Percentiles rank a stretch among this genome's conserved stretches.
Conservation (phyloP, 2,888 invertebrate genomes). For the Mechanitis messenoides region DNA sequence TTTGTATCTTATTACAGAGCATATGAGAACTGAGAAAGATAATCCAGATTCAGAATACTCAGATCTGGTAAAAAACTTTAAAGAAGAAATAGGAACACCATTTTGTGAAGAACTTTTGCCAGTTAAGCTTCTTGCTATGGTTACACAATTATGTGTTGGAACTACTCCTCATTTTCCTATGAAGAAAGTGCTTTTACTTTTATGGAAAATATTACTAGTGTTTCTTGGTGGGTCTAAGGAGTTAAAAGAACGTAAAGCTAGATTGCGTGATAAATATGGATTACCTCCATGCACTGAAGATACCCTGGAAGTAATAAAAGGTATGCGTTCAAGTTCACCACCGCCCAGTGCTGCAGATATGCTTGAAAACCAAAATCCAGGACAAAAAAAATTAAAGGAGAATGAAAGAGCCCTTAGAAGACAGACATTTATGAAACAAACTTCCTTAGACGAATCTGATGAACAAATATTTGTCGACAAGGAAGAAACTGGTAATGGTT, state of each 20-base stretch:
- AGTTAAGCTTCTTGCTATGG: slow-evolving; percentile 95
- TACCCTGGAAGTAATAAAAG: slow-evolving; percentile 93
- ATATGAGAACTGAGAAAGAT: slow-evolving; percentile 85
- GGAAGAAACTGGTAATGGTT: slow-evolving; percentile 78
- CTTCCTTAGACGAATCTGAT: slow-evolving; percentile 88
- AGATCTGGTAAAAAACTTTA: slow-evolving; percentile 75
- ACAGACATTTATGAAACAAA: slow-evolving; percentile 92
- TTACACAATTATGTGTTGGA: slow-evolving; percentile 96
- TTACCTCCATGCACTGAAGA: slow-evolving; percentile 91
- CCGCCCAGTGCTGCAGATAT: slow-evolving; percentile 94
- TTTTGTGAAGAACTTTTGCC: slow-evolving; percentile 89
- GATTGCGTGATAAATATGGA: slow-evolving; percentile 81
- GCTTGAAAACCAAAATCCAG: slow-evolving; percentile 89
- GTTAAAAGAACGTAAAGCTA: slow-evolving; percentile 85
- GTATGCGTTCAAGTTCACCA: slow-evolving; percentile 96
- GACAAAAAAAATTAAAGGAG: slow-evolving; percentile 75
- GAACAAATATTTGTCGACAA: slow-evolving; percentile 85
- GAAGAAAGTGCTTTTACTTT: slow-evolving; percentile 95
- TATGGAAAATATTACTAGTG: slow-evolving; percentile 97
- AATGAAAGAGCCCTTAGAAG: slow-evolving; percentile 82
- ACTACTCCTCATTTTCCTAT: slow-evolving; percentile 98
- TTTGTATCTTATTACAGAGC: slow-evolving; percentile 96
- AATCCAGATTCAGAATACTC: slow-evolving; percentile 67
- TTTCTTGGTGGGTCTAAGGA: slow-evolving; percentile 94
- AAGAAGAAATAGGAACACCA: slow-evolving; percentile 76